Base-by-base conservation (phyloP, 2,888 invertebrate species). In the Cataglyphis albicans region DNA sequence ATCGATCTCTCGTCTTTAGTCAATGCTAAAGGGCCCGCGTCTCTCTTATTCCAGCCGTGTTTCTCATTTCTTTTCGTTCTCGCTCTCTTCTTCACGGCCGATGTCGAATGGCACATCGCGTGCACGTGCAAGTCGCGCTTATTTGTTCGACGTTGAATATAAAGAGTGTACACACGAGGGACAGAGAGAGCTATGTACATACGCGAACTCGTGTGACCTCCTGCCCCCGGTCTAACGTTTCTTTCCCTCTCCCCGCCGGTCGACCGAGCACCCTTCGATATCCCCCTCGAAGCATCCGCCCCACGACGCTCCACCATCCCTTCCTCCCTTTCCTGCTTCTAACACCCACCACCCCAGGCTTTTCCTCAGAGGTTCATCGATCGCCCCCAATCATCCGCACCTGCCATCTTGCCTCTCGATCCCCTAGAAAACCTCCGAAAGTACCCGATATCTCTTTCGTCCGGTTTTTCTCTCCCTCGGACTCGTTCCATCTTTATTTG, bases 351-450 rank as follows among this genome's bases (percentile, higher is more conserved):
- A 82, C 82, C 83, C 89, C 88, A 81, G 67, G 90, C 87, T 87
- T 92, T 92, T 92, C 91, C 93, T 92, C 92, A 92, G 92, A 92
- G 93, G 92, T 93, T 93, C 93, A 93, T 93, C 93, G 93, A 93
- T 93, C 93, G 93, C 90, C 93, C 93, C 93, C 93, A 92, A 93
- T 93, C 93, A 92, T 91, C 92, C 92, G 90, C 92, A 92, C 89
- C 91, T 91, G 87, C 91, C 91, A 91, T 91, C 92, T 91, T 92
- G 90, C 90, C 84, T 86, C 89, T 89, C 89, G 88, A 87, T 89
- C 89, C 91, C 89, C 90, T 91, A 89, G 89, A 91, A 90, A 90
- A 85, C 83, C 91, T 74, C 90, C 87, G 83, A 91, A 91, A 89
- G 88, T 91, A 84, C 82, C 86, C 38, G 67, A 78, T 78, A 78